Base-by-base conservation (phyloP, 2,888 invertebrate species). In the Heliconius charithonia region DNA sequence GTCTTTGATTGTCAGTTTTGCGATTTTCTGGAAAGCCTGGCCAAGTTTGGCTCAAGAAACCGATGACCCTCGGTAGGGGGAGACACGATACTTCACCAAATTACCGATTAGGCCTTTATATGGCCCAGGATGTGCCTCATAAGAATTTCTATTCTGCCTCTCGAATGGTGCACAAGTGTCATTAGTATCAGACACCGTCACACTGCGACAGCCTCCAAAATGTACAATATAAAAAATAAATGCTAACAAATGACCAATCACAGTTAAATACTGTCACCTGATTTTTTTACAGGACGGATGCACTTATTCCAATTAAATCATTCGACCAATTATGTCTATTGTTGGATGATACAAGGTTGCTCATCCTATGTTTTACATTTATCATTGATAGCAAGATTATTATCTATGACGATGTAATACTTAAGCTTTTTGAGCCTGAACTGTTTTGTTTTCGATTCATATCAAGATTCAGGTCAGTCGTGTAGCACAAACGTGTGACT, bases 231-330 rank as follows among this genome's bases (percentile, higher is more conserved):
- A 56, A 22, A 56, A 56, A 22, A 56, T 62, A 25, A 25, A 25
- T n/a, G 22, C 62, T 12, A 62, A 62, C 25, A 25, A 27, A 63
- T 63, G 10, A 27, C 3, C 41, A n/a, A 25, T 13, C 37, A 25
- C 1, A 13, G 22, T 56, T 59, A 56, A 56, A 32, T 59, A 74
- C 37, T 25, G 62, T 41, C 41, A 27, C 74, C 37, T 63, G 41
- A 74, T 27, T 32, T n/a, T 7, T 27, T 13, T 65, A 59, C 45
- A 66, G 66, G 78, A 67, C 71, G 78, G 22, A 67, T 29, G 65
- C 74, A 62, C 74, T 37, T 74, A 65, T 65, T 37, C 51, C 41
- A 66, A 77, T 63, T 74, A 74, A 27, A 37, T 41, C 74, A 62
- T 63, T 45, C 45, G 63, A 19, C 74, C 63, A 74, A 74, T 74